These are phyloP conservation scores for Morelia viridis DNA, from an alignment of 2,797 vertebrate species.

Conservation along the genomic window DNA sequence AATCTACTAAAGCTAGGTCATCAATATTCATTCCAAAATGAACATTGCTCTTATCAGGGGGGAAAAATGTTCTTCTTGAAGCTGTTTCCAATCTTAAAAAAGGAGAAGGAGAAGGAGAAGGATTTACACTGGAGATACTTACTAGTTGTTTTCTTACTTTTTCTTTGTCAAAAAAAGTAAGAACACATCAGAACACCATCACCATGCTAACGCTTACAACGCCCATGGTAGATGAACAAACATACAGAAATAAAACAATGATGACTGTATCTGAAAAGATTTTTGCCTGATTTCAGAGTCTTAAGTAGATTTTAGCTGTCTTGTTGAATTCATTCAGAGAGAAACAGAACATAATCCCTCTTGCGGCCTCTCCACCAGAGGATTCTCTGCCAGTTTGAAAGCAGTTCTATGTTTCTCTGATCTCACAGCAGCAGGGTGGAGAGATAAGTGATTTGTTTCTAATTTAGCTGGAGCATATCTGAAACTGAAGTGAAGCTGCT, in stretches of 20 bases:
- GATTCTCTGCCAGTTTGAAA: not conserved
- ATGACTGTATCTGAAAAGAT: not conserved
- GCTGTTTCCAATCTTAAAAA: not conserved
- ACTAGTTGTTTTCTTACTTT: not conserved
- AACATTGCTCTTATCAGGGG: not conserved
- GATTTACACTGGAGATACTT: not conserved
- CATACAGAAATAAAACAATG: not conserved
- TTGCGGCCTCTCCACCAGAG: not conserved
- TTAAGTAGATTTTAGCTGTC: not conserved
- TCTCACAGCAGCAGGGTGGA: not conserved
- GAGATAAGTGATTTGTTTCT: not conserved
- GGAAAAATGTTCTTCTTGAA: not conserved
- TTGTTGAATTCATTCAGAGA: not conserved
- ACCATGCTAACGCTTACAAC: not conserved
- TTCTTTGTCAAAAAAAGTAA: not conserved
- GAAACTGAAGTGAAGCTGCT: not conserved
- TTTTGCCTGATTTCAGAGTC: not conserved
- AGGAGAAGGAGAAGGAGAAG: not conserved
- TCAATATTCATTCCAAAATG: constrained; percentile 19
- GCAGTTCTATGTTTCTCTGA: not conserved
- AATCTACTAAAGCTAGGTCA: not conserved
- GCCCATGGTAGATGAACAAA: not conserved
- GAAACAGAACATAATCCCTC: not conserved
- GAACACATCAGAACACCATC: not conserved
- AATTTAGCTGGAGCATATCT: not conserved